These are phyloP conservation scores for Lasioglossum leucozonium DNA, from an alignment of 2,888 invertebrate genomes.

Conservation along the genomic window DNA sequence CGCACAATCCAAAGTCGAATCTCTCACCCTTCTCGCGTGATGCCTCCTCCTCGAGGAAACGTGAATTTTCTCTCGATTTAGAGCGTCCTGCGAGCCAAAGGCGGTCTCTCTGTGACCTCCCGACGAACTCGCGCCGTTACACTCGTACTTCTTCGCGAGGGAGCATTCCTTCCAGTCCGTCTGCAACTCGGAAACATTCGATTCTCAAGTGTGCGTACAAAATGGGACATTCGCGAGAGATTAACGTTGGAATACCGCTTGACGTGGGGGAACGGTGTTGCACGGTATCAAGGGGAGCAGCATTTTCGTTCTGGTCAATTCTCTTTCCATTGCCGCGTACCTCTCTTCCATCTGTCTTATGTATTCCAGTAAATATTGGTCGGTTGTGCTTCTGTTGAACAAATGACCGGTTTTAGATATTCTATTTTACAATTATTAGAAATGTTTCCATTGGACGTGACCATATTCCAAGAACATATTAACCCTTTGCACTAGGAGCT, in stretches of 20 bases:
- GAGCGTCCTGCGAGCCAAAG: neutral
- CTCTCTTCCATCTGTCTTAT: conserved; percentile 60
- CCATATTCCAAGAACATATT: too few relatives aligned
- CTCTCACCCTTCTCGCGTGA: conserved; percentile 10
- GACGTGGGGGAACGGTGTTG: neutral
- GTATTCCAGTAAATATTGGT: conserved; percentile 47
- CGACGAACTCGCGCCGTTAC: neutral
- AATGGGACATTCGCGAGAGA: neutral
- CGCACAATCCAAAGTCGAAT: neutral
- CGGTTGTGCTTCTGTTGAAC: conserved; percentile 20
- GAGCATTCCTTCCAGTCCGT: conserved; percentile 31
- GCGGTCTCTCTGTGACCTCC: conserved; percentile 16
- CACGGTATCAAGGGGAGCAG: conserved; percentile 23
- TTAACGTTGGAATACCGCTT: conserved; percentile 33
- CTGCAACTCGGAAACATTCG: conserved; percentile 28
- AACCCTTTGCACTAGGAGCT: too few relatives aligned
- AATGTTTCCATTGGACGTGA: too few relatives aligned
- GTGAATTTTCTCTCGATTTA: conserved; percentile 18
- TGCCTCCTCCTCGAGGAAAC: conserved; percentile 7
- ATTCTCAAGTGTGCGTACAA: neutral
- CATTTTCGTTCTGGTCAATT: conserved; percentile 55
- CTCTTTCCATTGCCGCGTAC: conserved; percentile 53
- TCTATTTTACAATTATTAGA: too few relatives aligned
- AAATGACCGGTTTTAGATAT: too few relatives aligned
- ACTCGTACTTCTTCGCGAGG: conserved; percentile 28